phyloP scores from a whole-genome alignment of 1,140 invertebrate species.

The Arion vulgaris region DNA sequence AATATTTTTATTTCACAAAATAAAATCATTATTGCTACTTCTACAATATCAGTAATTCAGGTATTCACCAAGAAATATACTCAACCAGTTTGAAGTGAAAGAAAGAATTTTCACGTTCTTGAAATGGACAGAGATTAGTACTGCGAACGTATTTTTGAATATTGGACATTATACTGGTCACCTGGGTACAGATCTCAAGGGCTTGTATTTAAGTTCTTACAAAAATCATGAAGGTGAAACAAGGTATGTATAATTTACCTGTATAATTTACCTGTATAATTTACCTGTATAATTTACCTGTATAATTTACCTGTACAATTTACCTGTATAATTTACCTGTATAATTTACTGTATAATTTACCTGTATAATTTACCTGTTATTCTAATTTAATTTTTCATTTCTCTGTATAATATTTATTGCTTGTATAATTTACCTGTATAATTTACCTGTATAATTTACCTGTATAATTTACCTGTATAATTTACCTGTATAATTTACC shows the following conservation, averaged over 20 bases:
- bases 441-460: no score
- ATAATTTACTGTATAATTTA: no score
- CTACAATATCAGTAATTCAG: background rate
- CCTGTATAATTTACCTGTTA: no score
- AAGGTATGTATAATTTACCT: slow-evolving; percentile 52
- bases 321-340: no score
- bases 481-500: no score
- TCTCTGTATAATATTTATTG: no score
- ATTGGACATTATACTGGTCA: slow-evolving; percentile 49
- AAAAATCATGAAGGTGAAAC: slow-evolving; percentile 46
- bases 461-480: no score
- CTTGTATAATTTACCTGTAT: no score
- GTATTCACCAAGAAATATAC: slow-evolving; percentile 4
- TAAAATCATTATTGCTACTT: slow-evolving; percentile 11
- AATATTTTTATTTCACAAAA: slow-evolving; percentile 52
- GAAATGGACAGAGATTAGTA: slow-evolving; percentile 41
- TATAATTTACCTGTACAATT: no score
- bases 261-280: no score
- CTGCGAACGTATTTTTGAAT: slow-evolving; percentile 35
- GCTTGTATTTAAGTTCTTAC: slow-evolving; percentile 58
- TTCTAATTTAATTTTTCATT: no score
- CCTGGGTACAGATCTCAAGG: slow-evolving; percentile 49
- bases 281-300: no score
- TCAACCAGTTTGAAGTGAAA: slow-evolving; percentile 37
- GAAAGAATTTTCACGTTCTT: slow-evolving; percentile 53